Evolutionary conservation across 2,888 invertebrate genomes (phyloP).

Genomic region (Chrysolina oricalcia): DNA sequence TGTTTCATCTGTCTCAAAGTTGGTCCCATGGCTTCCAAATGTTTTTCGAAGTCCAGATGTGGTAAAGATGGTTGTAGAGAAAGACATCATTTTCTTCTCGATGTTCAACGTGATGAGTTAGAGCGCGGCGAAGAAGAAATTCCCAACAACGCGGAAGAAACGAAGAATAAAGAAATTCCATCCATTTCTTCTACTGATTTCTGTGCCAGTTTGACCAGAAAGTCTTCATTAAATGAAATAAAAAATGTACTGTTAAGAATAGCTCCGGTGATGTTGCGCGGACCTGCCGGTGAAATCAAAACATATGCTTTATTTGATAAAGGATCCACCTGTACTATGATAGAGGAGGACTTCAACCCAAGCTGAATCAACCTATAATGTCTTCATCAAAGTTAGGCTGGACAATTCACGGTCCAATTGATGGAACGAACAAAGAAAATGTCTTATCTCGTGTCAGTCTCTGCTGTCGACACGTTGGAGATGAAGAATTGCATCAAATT

Average conservation of each 20-base stretch:
- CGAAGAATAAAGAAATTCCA: background rate
- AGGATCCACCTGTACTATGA: constrained; percentile 1
- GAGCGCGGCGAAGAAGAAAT: no score
- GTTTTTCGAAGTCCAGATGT: background rate
- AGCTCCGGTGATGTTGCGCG: background rate
- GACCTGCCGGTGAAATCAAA: background rate
- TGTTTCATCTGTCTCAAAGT: background rate
- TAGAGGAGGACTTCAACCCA: background rate
- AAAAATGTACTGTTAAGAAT: background rate
- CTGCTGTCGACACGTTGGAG: background rate
- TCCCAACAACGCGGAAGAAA: background rate
- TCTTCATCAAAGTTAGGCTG: constrained; percentile 6
- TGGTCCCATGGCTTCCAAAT: background rate
- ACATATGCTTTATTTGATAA: background rate
- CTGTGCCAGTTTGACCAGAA: background rate
- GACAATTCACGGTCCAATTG: constrained; percentile 7
- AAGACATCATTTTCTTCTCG: background rate
- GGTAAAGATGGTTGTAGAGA: background rate
- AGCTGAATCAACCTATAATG: background rate
- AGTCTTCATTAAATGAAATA: background rate
- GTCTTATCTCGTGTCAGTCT: background rate
- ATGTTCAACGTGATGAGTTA: background rate
- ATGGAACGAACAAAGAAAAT: background rate
- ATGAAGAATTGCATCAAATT: constrained; percentile 11
- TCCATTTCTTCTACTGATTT: background rate